These are phyloP conservation scores for Sciaenops ocellatus DNA, from an alignment of 2,797 vertebrate genomes.

Conservation along the genomic window DNA sequence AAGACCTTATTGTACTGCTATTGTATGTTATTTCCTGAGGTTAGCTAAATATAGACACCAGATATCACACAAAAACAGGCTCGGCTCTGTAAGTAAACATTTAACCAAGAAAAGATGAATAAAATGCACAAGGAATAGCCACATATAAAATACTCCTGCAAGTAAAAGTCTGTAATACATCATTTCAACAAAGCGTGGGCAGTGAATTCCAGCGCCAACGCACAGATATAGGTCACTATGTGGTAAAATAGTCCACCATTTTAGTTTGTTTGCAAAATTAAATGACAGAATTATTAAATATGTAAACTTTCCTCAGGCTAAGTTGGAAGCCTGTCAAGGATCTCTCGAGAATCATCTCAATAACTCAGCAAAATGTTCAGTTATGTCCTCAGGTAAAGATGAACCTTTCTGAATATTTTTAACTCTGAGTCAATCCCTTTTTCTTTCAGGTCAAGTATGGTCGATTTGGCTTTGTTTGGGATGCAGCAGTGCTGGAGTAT, in stretches of 20 bases:
- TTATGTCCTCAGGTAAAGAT: not conserved
- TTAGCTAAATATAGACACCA: not conserved
- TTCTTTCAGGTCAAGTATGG: conserved; percentile 92
- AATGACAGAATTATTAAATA: not conserved
- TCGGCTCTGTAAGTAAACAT: not conserved
- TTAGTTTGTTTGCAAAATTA: conserved; percentile 14
- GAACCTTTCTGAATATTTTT: conserved; percentile 5
- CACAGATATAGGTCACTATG: not conserved
- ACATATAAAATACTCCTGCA: not conserved
- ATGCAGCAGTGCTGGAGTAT: conserved; percentile 96
- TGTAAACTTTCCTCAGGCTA: conserved; percentile 12
- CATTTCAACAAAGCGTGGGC: conserved; percentile 4
- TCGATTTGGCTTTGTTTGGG: conserved; percentile 98
- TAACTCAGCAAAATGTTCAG: not conserved
- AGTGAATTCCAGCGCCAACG: not conserved
- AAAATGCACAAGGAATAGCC: not conserved
- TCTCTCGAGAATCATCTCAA: conserved; percentile 4
- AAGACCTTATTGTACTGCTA: not conserved
- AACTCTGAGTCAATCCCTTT: conserved; percentile 29
- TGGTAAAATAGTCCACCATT: not conserved
- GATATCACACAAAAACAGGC: not conserved
- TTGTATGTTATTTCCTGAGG: not conserved
- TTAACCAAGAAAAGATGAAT: not conserved
- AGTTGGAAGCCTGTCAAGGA: conserved; percentile 7
- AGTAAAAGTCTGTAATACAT: not conserved